Evolutionary conservation across 1,140 invertebrate genomes (phyloP).

Genomic region (Panonychus citri): DNA sequence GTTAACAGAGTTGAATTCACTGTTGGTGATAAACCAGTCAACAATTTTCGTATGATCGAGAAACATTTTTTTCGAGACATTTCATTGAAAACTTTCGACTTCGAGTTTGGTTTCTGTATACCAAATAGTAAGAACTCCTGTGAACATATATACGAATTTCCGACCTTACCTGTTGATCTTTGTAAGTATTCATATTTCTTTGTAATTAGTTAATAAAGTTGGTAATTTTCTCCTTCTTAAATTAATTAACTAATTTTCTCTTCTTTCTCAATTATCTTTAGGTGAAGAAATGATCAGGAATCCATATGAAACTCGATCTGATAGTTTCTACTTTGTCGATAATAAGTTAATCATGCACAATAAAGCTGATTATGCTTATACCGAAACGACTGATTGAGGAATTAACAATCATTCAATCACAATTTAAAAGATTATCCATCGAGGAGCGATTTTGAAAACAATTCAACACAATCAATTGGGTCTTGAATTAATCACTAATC

Average conservation of each 20-base stretch:
- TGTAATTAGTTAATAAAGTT: background rate
- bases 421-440: no score
- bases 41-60: slow-evolving; percentile 95
- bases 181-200: no score
- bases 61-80: slow-evolving; percentile 84
- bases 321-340: slow-evolving; percentile 98
- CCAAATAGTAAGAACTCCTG: slow-evolving; percentile 90
- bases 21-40: slow-evolving; percentile 68
- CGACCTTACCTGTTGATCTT: slow-evolving; percentile 52
- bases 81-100: slow-evolving; percentile 93
- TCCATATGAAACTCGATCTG: slow-evolving; percentile 88
- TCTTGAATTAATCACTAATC: no score
- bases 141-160: slow-evolving; percentile 98
- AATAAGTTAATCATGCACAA: slow-evolving; percentile 95
- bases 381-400: no score
- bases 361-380: slow-evolving; percentile 90
- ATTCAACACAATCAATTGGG: no score
- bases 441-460: no score
- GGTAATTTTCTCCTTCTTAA: background rate
- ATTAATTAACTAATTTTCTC: slow-evolving; percentile 9
- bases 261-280: slow-evolving; percentile 34
- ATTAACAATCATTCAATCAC: no score
- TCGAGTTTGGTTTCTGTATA: slow-evolving; percentile 98
- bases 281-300: slow-evolving; percentile 85
- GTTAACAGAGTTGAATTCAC: slow-evolving; percentile 74